These are phyloP conservation scores for Ennomos quercinarius DNA, from an alignment of 2,888 invertebrate genomes.

Conservation along the genomic window DNA sequence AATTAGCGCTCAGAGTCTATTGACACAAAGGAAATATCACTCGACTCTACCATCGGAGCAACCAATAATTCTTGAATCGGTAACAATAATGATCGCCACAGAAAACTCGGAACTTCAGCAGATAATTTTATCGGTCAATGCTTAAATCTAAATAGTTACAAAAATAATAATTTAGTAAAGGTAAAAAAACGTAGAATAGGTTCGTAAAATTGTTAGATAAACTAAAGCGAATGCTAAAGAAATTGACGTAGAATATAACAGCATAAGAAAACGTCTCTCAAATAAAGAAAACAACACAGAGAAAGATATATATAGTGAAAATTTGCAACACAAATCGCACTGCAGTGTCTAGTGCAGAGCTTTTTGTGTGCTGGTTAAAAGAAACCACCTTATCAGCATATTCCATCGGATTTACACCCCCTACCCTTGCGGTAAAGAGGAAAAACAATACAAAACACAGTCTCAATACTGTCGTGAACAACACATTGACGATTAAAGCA, in stretches of 20 bases:
- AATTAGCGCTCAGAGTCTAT: conserved; percentile 65
- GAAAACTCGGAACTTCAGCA: not conserved
- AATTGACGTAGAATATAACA: not conserved
- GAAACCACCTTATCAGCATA: conserved; percentile 82
- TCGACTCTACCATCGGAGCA: conserved; percentile 49
- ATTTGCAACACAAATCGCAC: conserved; percentile 85
- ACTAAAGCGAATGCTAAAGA: not conserved
- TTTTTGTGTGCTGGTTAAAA: conserved; percentile 81
- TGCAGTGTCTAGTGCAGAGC: conserved; percentile 84
- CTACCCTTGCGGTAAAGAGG: conserved; percentile 52
- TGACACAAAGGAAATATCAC: conserved; percentile 73
- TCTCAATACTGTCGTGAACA: conserved; percentile 55
- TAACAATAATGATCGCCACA: conserved; percentile 1
- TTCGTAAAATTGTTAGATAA: too few species aligned
- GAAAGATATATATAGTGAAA: conserved; percentile 57
- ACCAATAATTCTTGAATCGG: conserved; percentile 30
- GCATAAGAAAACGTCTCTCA: conserved; percentile 1
- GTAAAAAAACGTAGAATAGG: too few species aligned
- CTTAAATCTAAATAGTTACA: not conserved
- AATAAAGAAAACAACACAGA: conserved; percentile 27
- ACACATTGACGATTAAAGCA: conserved; percentile 75
- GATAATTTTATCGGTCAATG: too few species aligned
- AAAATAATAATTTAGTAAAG: too few species aligned
- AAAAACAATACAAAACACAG: conserved; percentile 49
- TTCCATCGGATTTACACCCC: conserved; percentile 69